Percentiles rank a stretch among this genome's conserved stretches.
These are phyloP conservation scores for Dolichopus griseipennis DNA, from an alignment of 2,888 invertebrate species.

Conservation along the genomic window DNA sequence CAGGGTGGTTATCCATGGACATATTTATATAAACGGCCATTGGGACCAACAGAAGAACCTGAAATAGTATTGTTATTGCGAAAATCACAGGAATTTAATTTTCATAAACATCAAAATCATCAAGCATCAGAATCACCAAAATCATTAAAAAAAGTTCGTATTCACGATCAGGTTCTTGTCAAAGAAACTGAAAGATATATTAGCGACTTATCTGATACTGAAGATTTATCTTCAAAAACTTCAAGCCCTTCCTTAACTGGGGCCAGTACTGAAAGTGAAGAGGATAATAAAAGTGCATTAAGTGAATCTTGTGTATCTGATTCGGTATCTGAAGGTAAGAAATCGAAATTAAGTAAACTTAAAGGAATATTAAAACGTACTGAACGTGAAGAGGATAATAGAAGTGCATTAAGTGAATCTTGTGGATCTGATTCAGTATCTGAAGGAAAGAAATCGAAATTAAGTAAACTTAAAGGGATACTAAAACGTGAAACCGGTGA, in stretches of 20 bases:
- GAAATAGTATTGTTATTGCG: slow-evolving; percentile 40
- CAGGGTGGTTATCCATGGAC: slow-evolving; percentile 75
- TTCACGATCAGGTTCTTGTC: slow-evolving; percentile 42
- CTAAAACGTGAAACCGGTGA: slow-evolving; percentile 45
- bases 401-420: slow-evolving; percentile 33
- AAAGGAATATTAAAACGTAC: slow-evolving; percentile 46
- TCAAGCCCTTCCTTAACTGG: slow-evolving; percentile 15
- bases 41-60: slow-evolving; percentile 44
- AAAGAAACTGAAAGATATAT: slow-evolving; percentile 42
- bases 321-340: slow-evolving; percentile 36
- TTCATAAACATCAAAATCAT: slow-evolving; percentile 21
- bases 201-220: slow-evolving; percentile 39
- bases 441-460: slow-evolving; percentile 32
- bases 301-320: slow-evolving; percentile 37
- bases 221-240: slow-evolving; percentile 24
- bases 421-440: slow-evolving; percentile 37
- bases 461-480: slow-evolving; percentile 44
- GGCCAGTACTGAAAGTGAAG: slow-evolving; percentile 25
- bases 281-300: slow-evolving; percentile 29
- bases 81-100: slow-evolving; percentile 36
- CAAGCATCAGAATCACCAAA: slow-evolving; percentile 40
- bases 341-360: slow-evolving; percentile 35
- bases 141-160: slow-evolving; percentile 42
- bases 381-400: slow-evolving; percentile 28
- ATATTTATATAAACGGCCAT: slow-evolving; percentile 58